Percentiles rank a stretch among this genome's conserved stretches.
Evolutionary conservation across 1,140 invertebrate species (phyloP).

Genomic region (Drosophila mayri): DNA sequence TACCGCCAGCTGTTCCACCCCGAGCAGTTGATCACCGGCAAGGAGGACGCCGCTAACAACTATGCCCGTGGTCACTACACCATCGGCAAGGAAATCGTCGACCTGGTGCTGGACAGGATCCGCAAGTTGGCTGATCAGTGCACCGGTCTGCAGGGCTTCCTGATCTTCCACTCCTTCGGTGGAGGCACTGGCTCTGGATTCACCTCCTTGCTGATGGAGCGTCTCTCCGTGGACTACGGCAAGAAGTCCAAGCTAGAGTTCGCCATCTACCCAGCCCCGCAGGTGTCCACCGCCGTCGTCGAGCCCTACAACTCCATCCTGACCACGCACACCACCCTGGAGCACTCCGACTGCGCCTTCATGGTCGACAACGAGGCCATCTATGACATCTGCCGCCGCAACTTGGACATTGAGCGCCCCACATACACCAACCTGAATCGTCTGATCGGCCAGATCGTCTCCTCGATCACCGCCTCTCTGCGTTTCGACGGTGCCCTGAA

Average conservation of each 20-base stretch:
- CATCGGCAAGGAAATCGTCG: conserved; percentile 95
- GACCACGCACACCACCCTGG: conserved; percentile 92
- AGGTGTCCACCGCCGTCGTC: conserved; percentile 95
- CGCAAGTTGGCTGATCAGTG: conserved; percentile 94
- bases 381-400: conserved; percentile 95
- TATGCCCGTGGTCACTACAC: conserved; percentile 96
- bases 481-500: conserved; percentile 95
- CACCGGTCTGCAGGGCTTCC: conserved; percentile 94
- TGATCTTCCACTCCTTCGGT: conserved; percentile 96
- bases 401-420: conserved; percentile 94
- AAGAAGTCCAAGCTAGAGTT: conserved; percentile 96
- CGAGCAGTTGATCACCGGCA: conserved; percentile 93
- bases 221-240: conserved; percentile 94
- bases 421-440: conserved; percentile 93
- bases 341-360: conserved; percentile 94
- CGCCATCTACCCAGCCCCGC: conserved; percentile 95
- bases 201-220: conserved; percentile 94
- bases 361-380: conserved; percentile 96
- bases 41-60: conserved; percentile 96
- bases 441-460: conserved; percentile 94
- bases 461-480: conserved; percentile 94
- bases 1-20: conserved; percentile 95
- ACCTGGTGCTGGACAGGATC: conserved; percentile 91
- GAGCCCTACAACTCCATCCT: conserved; percentile 96
- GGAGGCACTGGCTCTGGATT: conserved; percentile 96